Evolutionary conservation across 2,797 vertebrate species (phyloP).

Genomic region (Cephalopachus bancanus): DNA sequence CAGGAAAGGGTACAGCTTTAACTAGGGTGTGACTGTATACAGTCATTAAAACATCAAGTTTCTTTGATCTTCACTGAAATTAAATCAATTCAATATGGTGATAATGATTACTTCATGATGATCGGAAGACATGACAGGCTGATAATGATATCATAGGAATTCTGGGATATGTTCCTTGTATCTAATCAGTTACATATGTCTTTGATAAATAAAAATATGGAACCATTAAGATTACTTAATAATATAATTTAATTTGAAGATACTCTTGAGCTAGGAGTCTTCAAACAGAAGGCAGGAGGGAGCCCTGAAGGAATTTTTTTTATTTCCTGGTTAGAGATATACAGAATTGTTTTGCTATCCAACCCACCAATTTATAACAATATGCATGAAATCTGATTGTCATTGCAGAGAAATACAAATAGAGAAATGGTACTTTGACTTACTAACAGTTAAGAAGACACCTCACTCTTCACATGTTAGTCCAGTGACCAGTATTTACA

Average conservation of each 20-base stretch:
- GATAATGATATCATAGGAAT: constrained; percentile 11
- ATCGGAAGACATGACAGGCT: constrained; percentile 36
- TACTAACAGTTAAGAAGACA: constrained; percentile 29
- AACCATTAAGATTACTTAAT: constrained; percentile 56
- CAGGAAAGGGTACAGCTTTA: not conserved
- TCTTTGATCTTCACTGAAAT: constrained; percentile 56
- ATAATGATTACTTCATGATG: not conserved
- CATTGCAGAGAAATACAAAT: not conserved
- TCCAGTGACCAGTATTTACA: constrained; percentile 30
- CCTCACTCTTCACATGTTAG: not conserved
- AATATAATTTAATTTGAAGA: constrained; percentile 35
- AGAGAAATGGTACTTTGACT: not conserved
- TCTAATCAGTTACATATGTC: not conserved
- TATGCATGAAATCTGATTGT: not conserved
- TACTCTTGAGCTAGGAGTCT: not conserved
- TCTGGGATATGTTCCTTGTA: not conserved
- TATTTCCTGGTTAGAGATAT: not conserved
- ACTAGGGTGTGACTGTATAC: not conserved
- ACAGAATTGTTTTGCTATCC: not conserved
- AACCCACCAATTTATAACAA: not conserved
- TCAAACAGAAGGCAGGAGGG: not conserved
- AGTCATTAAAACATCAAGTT: constrained; percentile 7
- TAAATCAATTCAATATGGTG: constrained; percentile 52
- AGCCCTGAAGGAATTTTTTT: not conserved
- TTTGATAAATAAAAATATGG: constrained; percentile 61